phyloP scores from a whole-genome alignment of 2,888 invertebrate species.

The Cotesia congregata region DNA sequence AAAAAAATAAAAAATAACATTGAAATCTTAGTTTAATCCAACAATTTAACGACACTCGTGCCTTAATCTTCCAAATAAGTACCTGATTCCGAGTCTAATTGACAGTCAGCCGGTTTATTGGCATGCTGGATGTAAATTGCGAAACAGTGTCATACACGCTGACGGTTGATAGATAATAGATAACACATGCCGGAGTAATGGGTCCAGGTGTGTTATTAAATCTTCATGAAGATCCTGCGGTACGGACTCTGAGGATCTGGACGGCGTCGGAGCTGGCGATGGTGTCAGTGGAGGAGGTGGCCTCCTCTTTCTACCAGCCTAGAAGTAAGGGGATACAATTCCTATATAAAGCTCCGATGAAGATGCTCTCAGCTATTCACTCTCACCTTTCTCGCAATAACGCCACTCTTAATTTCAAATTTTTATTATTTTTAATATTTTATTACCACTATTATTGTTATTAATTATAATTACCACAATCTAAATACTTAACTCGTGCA shows the following conservation, averaged over 20 bases:
- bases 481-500: not conserved
- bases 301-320: conserved; percentile 59
- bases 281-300: conserved; percentile 40
- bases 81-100: not conserved
- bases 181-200: not conserved
- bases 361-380: conserved; percentile 70
- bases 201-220: not conserved
- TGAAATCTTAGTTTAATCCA: too few relatives aligned
- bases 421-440: not conserved
- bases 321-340: conserved; percentile 67
- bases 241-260: conserved; percentile 26
- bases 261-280: conserved; percentile 45
- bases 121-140: not conserved
- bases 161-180: not conserved
- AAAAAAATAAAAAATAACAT: too few relatives aligned
- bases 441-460: conserved; percentile 3
- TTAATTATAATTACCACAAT: not conserved
- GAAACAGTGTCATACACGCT: not conserved
- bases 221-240: conserved; percentile 4
- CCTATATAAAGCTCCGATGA: conserved; percentile 71
- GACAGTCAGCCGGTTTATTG: not conserved
- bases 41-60: not conserved
- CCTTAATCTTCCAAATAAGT: not conserved
- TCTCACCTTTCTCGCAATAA: conserved; percentile 68
- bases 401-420: conserved; percentile 46